Percentiles rank a stretch among this genome's conserved stretches.
Conservation (phyloP, 2,797 vertebrate genomes). For the Lates japonicus region DNA sequence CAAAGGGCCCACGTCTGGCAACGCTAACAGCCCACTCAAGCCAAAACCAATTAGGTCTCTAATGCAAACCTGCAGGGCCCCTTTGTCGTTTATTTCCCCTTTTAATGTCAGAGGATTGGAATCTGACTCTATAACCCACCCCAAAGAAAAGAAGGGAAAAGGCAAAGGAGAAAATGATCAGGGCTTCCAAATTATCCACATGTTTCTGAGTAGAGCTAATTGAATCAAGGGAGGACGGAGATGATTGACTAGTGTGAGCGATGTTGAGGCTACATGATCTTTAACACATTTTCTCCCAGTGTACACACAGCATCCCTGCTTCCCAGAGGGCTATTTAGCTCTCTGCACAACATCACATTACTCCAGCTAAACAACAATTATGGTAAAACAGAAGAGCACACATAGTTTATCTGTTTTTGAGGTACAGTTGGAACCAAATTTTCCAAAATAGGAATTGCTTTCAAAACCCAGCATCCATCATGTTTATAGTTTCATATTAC, state of each 20-base stretch:
- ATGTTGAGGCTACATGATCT: conserved; percentile 61
- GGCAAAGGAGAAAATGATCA: conserved; percentile 72
- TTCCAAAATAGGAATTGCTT: conserved; percentile 31
- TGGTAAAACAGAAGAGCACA: conserved; percentile 39
- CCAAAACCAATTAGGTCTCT: conserved; percentile 88
- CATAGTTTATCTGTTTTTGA: conserved; percentile 21
- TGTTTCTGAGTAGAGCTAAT: conserved; percentile 78
- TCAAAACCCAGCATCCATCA: conserved; percentile 36
- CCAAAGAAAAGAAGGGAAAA: conserved; percentile 69
- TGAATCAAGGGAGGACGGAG: conserved; percentile 78
- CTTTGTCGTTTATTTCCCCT: conserved; percentile 86
- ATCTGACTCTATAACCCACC: conserved; percentile 80
- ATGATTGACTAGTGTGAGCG: conserved; percentile 76
- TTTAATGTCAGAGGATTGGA: conserved; percentile 88
- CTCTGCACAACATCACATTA: conserved; percentile 61
- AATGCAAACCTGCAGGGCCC: conserved; percentile 88
- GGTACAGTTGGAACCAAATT: conserved; percentile 20
- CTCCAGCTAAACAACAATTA: conserved; percentile 52
- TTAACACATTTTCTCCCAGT: conserved; percentile 72
- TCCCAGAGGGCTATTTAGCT: conserved; percentile 56
- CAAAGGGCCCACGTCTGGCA: conserved; percentile 81
- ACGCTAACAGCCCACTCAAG: conserved; percentile 74
- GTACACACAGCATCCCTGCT: conserved; percentile 44
- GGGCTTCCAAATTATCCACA: conserved; percentile 78
- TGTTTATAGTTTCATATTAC: conserved; percentile 38